These are phyloP conservation scores for Diachasma alloeum DNA, from an alignment of 1,140 invertebrate species.

Conservation along the genomic window DNA sequence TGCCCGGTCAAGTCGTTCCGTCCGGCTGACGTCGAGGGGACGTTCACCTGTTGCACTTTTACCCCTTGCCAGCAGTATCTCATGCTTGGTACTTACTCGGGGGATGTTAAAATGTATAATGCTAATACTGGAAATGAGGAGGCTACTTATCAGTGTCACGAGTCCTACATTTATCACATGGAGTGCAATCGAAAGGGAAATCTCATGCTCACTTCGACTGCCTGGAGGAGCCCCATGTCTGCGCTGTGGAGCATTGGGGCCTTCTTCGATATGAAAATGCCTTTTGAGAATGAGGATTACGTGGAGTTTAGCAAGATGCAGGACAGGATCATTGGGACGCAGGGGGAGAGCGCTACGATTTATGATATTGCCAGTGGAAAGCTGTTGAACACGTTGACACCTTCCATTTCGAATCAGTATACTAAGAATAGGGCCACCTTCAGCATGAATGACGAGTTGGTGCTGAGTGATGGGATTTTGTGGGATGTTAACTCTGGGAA, in stretches of 20 bases:
- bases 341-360: constrained; percentile 79
- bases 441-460: constrained; percentile 90
- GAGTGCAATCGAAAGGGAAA: constrained; percentile 77
- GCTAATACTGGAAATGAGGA: constrained; percentile 81
- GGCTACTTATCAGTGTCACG: constrained; percentile 80
- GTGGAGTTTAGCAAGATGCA: constrained; percentile 93
- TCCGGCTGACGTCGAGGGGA: constrained; percentile 76
- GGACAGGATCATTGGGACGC: constrained; percentile 86
- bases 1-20: constrained; percentile 85
- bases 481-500: constrained; percentile 92
- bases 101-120: constrained; percentile 90
- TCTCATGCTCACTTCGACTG: constrained; percentile 85
- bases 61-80: constrained; percentile 81
- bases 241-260: constrained; percentile 83
- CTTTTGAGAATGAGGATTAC: constrained; percentile 85
- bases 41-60: constrained; percentile 85
- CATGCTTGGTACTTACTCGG: constrained; percentile 85
- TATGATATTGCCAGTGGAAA: constrained; percentile 89
- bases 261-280: constrained; percentile 77
- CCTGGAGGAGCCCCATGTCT: constrained; percentile 83
- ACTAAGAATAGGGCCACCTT: constrained; percentile 94
- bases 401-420: constrained; percentile 90
- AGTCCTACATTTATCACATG: constrained; percentile 83
- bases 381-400: constrained; percentile 77
- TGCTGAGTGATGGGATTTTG: constrained; percentile 91